These are phyloP conservation scores for Prochilodus magdalenae DNA, from an alignment of 2,113 vertebrate species.

Conservation along the genomic window DNA sequence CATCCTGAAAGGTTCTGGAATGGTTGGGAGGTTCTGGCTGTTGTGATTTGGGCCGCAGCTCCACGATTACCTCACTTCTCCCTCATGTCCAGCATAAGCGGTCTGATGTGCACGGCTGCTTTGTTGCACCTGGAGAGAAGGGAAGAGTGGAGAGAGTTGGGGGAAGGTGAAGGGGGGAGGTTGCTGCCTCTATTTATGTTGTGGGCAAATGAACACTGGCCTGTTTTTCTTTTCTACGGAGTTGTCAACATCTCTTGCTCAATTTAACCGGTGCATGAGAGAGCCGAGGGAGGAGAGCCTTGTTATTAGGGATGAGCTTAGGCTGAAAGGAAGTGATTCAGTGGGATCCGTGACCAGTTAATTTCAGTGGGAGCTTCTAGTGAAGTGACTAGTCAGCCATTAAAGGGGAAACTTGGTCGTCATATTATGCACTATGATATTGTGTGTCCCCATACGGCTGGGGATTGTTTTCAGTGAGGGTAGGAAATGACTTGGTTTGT, in stretches of 20 bases:
- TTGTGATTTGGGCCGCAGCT: conserved; percentile 53
- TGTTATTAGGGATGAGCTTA: not conserved
- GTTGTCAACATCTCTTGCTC: not conserved
- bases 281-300: not conserved
- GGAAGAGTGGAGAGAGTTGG: not conserved
- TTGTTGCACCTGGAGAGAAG: conserved; percentile 52
- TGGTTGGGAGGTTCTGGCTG: not conserved
- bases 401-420: no score
- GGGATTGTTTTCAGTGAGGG: no score
- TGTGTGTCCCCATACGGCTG: no score
- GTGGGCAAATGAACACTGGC: conserved; percentile 10
- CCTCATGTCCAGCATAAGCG: conserved; percentile 53
- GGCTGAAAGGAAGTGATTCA: not conserved
- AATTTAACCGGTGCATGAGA: not conserved
- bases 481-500: no score
- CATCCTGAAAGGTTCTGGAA: not conserved
- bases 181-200: conserved; percentile 10
- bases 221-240: conserved; percentile 7
- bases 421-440: no score
- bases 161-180: not conserved
- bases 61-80: conserved; percentile 69
- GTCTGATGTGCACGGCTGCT: conserved; percentile 13
- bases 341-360: no score
- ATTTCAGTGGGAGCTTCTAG: no score
- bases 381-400: no score